Percentiles rank a stretch among this genome's conserved stretches.
Conservation (phyloP, 2,888 invertebrate genomes). For the Drosophila heteroneura region DNA sequence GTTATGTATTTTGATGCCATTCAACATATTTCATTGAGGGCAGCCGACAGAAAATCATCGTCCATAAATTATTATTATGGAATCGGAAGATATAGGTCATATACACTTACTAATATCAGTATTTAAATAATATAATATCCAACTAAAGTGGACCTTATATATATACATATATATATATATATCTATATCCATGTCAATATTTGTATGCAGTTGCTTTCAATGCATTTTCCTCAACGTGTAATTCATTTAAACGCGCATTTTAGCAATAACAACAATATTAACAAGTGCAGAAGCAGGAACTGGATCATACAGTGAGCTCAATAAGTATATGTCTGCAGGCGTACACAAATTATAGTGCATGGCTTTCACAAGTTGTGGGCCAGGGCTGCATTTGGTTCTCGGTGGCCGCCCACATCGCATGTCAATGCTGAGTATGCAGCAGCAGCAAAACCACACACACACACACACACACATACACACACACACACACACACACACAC, state of each 20-base stretch:
- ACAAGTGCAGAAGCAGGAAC: conserved; percentile 7
- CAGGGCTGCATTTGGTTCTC: conserved; percentile 21
- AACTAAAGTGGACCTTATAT: neutral
- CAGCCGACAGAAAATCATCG: neutral
- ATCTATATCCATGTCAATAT: neutral
- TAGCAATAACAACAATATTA: conserved; percentile 33
- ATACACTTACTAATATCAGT: neutral
- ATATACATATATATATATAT: neutral
- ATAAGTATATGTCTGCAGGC: conserved; percentile 67
- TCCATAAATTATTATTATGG: neutral
- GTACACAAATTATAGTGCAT: conserved; percentile 64
- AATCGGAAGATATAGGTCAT: neutral
- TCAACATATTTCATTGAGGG: neutral
- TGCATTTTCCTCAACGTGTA: conserved; percentile 32
- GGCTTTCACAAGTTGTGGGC: conserved; percentile 48
- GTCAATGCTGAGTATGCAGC: conserved; percentile 68
- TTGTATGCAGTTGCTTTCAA: neutral
- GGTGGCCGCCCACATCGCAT: conserved; percentile 60
- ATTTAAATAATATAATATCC: neutral
- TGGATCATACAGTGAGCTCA: conserved; percentile 46
- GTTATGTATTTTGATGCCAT: conserved; percentile 6
- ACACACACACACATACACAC: neutral
- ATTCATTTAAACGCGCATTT: conserved; percentile 57
- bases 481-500: neutral
- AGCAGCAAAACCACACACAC: conserved; percentile 4